Evolutionary conservation across 1,140 invertebrate species (phyloP).

Genomic region (Cephus cinctus): DNA sequence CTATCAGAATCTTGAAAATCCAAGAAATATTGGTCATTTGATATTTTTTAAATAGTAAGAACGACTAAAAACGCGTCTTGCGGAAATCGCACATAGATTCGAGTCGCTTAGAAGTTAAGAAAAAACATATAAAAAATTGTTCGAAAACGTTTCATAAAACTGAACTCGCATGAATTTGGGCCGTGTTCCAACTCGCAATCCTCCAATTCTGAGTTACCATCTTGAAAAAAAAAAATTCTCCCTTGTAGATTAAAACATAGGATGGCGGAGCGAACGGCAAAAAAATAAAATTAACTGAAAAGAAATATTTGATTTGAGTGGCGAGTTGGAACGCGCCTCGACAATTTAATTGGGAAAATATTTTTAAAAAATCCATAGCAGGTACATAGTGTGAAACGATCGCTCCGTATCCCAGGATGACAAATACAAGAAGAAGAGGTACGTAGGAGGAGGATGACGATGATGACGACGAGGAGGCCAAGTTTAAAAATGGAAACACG

Average conservation of each 20-base stretch:
- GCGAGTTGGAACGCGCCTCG: constrained; percentile 33
- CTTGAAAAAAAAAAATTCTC: background rate
- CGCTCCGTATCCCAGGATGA: no score
- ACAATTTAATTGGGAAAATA: no score
- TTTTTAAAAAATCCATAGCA: no score
- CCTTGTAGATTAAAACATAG: background rate
- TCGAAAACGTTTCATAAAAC: no score
- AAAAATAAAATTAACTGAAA: constrained; percentile 7
- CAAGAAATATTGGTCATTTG: no score
- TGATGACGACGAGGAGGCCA: background rate
- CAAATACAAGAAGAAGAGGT: no score
- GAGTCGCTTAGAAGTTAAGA: no score
- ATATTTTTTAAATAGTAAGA: constrained; percentile 3
- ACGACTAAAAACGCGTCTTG: background rate
- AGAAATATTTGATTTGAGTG: background rate
- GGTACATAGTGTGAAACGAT: no score
- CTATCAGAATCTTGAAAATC: no score
- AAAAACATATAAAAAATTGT: no score
- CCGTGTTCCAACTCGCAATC: constrained; percentile 37
- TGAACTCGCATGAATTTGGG: no score
- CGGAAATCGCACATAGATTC: constrained; percentile 7
- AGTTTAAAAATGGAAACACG: constrained; percentile 11
- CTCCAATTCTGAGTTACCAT: background rate
- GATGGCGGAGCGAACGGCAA: background rate
- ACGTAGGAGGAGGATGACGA: background rate